Evolutionary conservation across 2,113 vertebrate genomes (phyloP).

Genomic region (Panthera uncia): DNA sequence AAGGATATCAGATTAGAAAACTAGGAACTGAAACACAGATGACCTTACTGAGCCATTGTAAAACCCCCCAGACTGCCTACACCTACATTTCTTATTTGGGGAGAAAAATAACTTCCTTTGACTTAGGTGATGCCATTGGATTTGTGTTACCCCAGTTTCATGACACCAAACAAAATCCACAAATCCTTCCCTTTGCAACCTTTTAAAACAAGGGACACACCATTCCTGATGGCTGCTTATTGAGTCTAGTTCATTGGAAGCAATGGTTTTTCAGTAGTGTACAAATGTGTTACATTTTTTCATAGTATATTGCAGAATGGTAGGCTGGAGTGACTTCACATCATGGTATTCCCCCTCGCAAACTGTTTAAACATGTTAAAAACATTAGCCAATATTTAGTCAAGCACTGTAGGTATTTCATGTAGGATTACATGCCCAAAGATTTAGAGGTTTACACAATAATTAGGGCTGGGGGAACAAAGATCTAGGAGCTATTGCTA

Average conservation of each 20-base stretch:
- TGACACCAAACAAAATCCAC: neutral
- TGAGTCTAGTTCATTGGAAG: neutral
- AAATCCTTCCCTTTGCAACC: neutral
- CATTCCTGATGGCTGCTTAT: neutral
- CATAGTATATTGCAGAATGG: neutral
- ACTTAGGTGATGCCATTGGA: neutral
- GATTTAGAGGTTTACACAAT: neutral
- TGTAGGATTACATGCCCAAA: neutral
- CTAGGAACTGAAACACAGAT: neutral
- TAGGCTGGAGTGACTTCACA: neutral
- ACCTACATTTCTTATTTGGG: neutral
- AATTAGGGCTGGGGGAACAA: neutral
- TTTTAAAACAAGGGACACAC: neutral
- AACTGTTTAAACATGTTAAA: neutral
- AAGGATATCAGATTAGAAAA: neutral
- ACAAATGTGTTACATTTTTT: neutral
- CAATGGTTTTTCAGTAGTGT: neutral
- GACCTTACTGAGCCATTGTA: neutral
- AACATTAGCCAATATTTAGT: neutral
- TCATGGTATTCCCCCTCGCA: conserved; percentile 11
- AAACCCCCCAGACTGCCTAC: neutral
- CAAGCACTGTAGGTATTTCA: neutral
- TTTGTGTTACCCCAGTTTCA: neutral
- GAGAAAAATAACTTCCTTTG: neutral
- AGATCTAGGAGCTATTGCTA: neutral